A percentile compares a stretch with the other conserved stretches of the same genome.
Evolutionary conservation across 2,797 vertebrate genomes (phyloP).

Genomic region (Glyptemys insculpta): DNA sequence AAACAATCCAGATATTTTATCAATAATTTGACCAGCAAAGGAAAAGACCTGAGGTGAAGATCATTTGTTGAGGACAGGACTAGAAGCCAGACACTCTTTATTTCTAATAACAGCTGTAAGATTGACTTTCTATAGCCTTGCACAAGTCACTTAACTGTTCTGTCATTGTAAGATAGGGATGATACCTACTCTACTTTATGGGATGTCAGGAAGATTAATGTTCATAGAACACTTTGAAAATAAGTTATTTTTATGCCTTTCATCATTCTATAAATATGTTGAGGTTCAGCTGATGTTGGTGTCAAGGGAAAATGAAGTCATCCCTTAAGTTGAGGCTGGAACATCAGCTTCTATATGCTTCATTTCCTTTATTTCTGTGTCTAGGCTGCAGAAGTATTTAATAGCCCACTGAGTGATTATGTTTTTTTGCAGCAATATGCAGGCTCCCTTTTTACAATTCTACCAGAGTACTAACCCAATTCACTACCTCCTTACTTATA

Average conservation of each 20-base stretch:
- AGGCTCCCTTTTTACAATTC: slow-evolving; percentile 24
- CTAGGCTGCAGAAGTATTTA: neutral
- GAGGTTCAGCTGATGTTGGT: slow-evolving; percentile 12
- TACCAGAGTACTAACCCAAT: neutral
- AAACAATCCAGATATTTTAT: slow-evolving; percentile 23
- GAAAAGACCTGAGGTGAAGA: fast-evolving
- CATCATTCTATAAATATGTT: fast-evolving
- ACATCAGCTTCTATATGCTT: slow-evolving; percentile 42
- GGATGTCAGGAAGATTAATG: neutral
- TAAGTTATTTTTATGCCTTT: neutral
- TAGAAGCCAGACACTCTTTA: neutral
- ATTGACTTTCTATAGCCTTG: neutral
- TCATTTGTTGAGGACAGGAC: fast-evolving
- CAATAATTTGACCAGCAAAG: neutral
- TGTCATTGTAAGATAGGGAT: neutral
- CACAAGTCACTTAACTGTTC: neutral
- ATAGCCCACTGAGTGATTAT: neutral
- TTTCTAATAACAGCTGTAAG: neutral
- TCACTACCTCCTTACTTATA: slow-evolving; percentile 21
- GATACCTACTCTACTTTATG: neutral
- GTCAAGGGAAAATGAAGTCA: slow-evolving; percentile 55
- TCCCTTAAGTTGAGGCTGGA: slow-evolving; percentile 24
- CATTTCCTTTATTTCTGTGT: slow-evolving; percentile 49
- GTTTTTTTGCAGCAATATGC: slow-evolving; percentile 19
- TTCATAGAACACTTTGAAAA: neutral